Percentiles rank a stretch among this genome's conserved stretches.
Conservation (phyloP, 1,140 invertebrate species). For the Drosophila simulans region DNA sequence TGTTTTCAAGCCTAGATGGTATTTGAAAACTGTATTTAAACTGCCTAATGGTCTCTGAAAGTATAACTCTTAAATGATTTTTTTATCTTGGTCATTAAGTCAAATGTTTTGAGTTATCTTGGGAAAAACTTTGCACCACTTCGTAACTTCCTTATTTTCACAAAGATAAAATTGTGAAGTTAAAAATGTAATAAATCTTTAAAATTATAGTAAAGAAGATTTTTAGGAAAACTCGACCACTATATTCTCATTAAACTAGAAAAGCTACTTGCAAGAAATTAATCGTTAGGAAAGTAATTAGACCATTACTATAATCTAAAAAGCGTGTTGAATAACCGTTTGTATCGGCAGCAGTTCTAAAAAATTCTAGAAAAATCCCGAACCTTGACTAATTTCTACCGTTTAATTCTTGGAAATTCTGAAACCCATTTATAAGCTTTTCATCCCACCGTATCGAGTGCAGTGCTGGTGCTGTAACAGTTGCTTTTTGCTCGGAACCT, state of each 20-base stretch:
- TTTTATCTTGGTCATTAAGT: neutral
- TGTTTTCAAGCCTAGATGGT: neutral
- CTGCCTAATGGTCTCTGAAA: neutral
- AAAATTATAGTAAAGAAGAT: too few species aligned
- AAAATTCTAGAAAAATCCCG: neutral
- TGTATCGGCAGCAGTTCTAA: neutral
- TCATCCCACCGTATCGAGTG: slow-evolving; percentile 44
- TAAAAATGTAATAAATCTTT: neutral
- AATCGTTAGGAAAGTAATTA: too few species aligned
- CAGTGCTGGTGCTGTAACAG: slow-evolving; percentile 59
- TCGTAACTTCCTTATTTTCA: neutral
- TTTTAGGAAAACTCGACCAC: too few species aligned
- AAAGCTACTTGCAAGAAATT: too few species aligned
- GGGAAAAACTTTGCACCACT: neutral
- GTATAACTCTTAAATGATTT: too few species aligned
- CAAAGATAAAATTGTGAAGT: neutral
- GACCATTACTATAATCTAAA: neutral
- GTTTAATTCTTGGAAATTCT: neutral
- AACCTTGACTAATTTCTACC: neutral
- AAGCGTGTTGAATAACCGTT: neutral
- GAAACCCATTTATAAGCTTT: neutral
- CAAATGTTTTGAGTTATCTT: slow-evolving; percentile 1
- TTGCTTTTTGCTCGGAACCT: slow-evolving; percentile 70
- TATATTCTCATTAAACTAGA: too few species aligned
- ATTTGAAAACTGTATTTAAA: neutral